Evolutionary conservation across 2,888 invertebrate genomes (phyloP), one percentile per base, ranked within the genome.

Genomic region (Orgyia antiqua): DNA sequence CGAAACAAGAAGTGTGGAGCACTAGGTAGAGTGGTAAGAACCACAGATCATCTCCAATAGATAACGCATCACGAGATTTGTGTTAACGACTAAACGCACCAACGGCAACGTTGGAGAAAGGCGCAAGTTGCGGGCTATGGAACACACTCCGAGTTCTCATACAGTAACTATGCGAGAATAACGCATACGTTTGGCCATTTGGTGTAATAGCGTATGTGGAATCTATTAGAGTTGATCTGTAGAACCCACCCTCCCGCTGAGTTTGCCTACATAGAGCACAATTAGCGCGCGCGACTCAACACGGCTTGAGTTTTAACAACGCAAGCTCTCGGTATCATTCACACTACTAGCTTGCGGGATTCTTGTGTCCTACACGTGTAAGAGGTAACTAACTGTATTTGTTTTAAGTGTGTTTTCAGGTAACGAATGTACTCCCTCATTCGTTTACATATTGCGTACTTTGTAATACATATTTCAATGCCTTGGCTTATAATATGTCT

Each of bases 271-370:
- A 63, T 68, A 64, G 76, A 68, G 80, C 71, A 83, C 84, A 86
- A 86, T 86, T 86, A 86, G 83, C 79, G 80, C 67, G 78, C 73
- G 78, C 66, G 74, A 63, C 82, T 83, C 80, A 65, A 83, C 82
- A 68, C 80, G 73, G 66, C 83, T 86, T 77, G 72, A 84, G 80
- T 78, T 82, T 80, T 83, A 84, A 84, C 82, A 86, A 86, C 82
- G 74, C 71, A 63, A 70, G 67, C 74, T 71, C 79, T 80, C 73
- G 65, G 73, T 75, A 66, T 75, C 82, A 72, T 80, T 80, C 78
- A 79, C 68, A 68, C 65, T 48, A 45, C 55, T 48, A 56, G 63
- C 66, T 62, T 54, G 60, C 54, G 65, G 62, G 53, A 68, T 59
- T 60, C 61, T 60, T 57, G 54, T 65, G 58, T 60, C 56, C 64